Percentiles rank a stretch among this genome's conserved stretches.
Evolutionary conservation across 2,888 invertebrate species (phyloP).

Genomic region (Glyphotaelius pellucidus): DNA sequence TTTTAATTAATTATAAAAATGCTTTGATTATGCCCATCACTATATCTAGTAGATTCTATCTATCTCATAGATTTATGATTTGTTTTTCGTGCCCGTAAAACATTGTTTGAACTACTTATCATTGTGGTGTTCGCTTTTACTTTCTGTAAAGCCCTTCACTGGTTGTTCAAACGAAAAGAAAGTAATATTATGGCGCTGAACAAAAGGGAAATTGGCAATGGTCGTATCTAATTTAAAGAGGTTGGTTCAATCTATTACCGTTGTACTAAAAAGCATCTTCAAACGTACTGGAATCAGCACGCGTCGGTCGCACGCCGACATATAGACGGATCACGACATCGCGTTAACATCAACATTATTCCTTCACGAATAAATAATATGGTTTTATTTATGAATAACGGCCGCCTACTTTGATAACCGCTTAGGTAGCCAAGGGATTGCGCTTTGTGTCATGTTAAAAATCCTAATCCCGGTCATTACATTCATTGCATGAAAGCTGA

Average conservation of each 20-base stretch:
- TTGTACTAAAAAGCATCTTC: background rate
- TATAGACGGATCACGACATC: slow-evolving; percentile 13
- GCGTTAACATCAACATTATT: slow-evolving; percentile 31
- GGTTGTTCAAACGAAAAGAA: background rate
- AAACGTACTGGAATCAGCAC: background rate
- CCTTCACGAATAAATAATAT: background rate
- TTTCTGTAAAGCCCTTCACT: background rate
- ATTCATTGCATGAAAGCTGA: background rate
- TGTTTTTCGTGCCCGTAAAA: background rate
- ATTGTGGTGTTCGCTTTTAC: slow-evolving; percentile 12
- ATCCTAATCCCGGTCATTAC: background rate
- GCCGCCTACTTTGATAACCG: background rate
- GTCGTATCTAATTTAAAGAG: background rate
- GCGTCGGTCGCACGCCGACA: slow-evolving; percentile 31
- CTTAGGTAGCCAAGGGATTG: background rate
- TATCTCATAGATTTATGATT: background rate
- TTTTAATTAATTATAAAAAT: too few relatives aligned
- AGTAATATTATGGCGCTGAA: background rate
- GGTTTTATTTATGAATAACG: background rate
- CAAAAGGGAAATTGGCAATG: background rate
- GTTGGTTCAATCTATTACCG: background rate
- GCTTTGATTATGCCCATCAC: too few relatives aligned
- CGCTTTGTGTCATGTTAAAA: background rate
- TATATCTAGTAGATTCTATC: too few relatives aligned
- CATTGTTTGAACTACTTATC: background rate